phyloP scores from a whole-genome alignment of 1,140 invertebrate species.

The Cylas formicarius region DNA sequence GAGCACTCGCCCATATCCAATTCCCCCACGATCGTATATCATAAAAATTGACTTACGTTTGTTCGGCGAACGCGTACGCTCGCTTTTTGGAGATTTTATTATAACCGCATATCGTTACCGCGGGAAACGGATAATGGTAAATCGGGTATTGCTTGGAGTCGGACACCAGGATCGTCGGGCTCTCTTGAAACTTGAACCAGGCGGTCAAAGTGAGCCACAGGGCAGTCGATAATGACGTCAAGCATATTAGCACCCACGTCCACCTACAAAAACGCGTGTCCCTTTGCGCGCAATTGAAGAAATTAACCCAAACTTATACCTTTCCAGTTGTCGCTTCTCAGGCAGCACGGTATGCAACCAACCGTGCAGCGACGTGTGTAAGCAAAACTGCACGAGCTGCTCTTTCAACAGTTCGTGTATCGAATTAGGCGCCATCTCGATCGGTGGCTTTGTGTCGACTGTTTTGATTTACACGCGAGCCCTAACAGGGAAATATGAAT shows the following conservation, averaged over 20 bases:
- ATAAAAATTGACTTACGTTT: too few species aligned
- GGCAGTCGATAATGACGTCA: slow-evolving; percentile 41
- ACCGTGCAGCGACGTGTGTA: slow-evolving; percentile 42
- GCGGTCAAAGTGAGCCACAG: slow-evolving; percentile 43
- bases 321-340: slow-evolving; percentile 29
- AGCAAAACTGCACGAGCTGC: slow-evolving; percentile 38
- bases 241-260: slow-evolving; percentile 44
- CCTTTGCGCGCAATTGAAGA: background rate
- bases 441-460: background rate
- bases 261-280: slow-evolving; percentile 29
- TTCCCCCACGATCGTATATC: too few species aligned
- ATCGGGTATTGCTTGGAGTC: slow-evolving; percentile 62
- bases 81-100: slow-evolving; percentile 51
- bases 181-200: slow-evolving; percentile 43
- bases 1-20: too few species aligned
- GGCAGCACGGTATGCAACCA: slow-evolving; percentile 32
- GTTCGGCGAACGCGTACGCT: slow-evolving; percentile 41
- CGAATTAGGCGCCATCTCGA: background rate
- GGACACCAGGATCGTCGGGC: slow-evolving; percentile 49
- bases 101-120: slow-evolving; percentile 59
- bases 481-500: too few species aligned
- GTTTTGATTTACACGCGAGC: too few species aligned
- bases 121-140: slow-evolving; percentile 63
- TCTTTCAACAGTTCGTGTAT: slow-evolving; percentile 14
- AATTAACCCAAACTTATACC: slow-evolving; percentile 16